Conservation (phyloP, 2,113 vertebrate species). For the Empidonax traillii region DNA sequence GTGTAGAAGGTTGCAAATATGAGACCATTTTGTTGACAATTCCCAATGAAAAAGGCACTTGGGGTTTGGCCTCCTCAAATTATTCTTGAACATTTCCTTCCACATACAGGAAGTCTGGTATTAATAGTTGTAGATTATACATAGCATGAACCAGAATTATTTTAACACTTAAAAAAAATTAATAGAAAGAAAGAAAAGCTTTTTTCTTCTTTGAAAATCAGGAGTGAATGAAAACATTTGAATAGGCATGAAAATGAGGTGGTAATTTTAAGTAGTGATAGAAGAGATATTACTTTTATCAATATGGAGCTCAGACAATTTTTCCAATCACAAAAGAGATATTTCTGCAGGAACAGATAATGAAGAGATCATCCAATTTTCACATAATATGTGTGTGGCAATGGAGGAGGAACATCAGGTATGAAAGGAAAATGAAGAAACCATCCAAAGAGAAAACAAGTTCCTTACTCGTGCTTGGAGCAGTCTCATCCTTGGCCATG, state of each 20-base stretch:
- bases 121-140: background rate
- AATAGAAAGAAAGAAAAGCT: accelerated
- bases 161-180: background rate
- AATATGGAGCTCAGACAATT: accelerated
- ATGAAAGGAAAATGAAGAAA: background rate
- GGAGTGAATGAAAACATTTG: background rate
- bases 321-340: accelerated
- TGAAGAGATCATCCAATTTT: background rate
- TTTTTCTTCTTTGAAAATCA: background rate
- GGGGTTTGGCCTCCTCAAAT: background rate
- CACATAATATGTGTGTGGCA: background rate
- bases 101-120: background rate
- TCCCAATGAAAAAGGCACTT: background rate
- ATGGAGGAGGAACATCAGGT: accelerated
- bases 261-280: background rate
- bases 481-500: background rate
- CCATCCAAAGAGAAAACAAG: background rate
- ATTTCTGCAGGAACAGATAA: background rate
- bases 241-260: background rate
- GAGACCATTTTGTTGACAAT: background rate
- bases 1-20: background rate
- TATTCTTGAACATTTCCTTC: background rate
- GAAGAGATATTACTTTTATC: background rate
- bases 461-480: constrained; percentile 35
- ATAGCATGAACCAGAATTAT: accelerated